phyloP scores from a whole-genome alignment of 2,113 vertebrate genomes.

The Lagopus leucura region DNA sequence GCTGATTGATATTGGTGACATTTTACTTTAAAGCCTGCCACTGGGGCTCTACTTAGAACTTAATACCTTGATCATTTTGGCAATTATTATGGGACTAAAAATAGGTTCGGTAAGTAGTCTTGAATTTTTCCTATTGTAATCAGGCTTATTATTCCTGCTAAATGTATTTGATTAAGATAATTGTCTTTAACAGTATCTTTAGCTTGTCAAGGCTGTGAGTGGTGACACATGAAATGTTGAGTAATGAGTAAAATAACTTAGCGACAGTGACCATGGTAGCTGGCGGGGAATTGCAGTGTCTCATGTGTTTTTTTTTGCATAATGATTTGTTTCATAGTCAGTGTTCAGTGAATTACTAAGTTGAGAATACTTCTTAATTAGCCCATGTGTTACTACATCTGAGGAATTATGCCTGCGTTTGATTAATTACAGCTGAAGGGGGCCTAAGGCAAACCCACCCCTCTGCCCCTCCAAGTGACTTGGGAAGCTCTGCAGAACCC shows the following conservation, averaged over 20 bases:
- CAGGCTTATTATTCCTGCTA: slow-evolving; percentile 33
- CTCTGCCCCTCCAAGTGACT: neutral
- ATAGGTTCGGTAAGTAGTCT: slow-evolving; percentile 8
- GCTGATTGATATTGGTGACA: slow-evolving; percentile 12
- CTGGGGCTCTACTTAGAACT: slow-evolving; percentile 7
- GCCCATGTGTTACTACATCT: slow-evolving; percentile 5
- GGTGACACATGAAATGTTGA: slow-evolving; percentile 29
- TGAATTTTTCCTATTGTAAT: slow-evolving; percentile 47
- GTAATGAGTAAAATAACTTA: neutral
- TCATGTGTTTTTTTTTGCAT: slow-evolving; percentile 47
- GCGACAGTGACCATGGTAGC: slow-evolving; percentile 1
- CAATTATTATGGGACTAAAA: slow-evolving; percentile 38
- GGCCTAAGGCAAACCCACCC: neutral
- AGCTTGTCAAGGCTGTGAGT: slow-evolving; percentile 26
- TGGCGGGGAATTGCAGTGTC: neutral
- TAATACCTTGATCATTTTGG: slow-evolving; percentile 5
- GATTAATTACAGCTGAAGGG: slow-evolving; percentile 10
- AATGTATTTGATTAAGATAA: slow-evolving; percentile 20
- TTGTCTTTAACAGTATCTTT: slow-evolving; percentile 40
- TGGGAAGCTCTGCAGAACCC: neutral
- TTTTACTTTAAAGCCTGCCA: slow-evolving; percentile 28
- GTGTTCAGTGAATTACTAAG: slow-evolving; percentile 49
- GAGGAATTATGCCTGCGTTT: slow-evolving; percentile 17
- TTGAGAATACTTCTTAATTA: slow-evolving; percentile 59
- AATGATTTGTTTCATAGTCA: slow-evolving; percentile 48